These are phyloP conservation scores for Micromys minutus DNA, from an alignment of 2,113 vertebrate species.

Conservation along the genomic window DNA sequence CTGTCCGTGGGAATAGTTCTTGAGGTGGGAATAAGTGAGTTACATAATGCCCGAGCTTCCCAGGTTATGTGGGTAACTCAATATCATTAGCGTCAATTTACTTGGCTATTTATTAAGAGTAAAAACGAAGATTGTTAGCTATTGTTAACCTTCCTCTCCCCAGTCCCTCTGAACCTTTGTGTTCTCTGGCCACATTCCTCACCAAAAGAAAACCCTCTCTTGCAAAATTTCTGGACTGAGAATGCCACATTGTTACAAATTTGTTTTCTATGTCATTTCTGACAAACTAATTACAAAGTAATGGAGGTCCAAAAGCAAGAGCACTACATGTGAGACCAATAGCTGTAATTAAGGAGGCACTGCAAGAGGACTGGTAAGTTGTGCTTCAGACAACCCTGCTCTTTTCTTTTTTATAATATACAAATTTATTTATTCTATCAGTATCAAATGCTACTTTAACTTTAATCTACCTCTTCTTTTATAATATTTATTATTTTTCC, in stretches of 20 bases:
- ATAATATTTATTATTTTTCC: too few relatives aligned
- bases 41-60: constrained; percentile 85
- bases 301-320: constrained; percentile 90
- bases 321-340: constrained; percentile 93
- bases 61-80: constrained; percentile 47
- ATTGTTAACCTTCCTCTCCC: constrained; percentile 55
- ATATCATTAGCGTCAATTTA: constrained; percentile 80
- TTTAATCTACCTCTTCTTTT: too few relatives aligned
- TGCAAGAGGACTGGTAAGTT: constrained; percentile 92
- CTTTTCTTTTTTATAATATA: too few relatives aligned
- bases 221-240: constrained; percentile 76
- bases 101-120: constrained; percentile 81
- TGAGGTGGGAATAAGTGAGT: constrained; percentile 79
- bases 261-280: constrained; percentile 86
- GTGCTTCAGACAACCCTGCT: constrained; percentile 90
- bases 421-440: too few relatives aligned
- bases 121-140: constrained; percentile 74
- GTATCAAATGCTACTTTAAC: too few relatives aligned
- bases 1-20: constrained; percentile 71
- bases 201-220: constrained; percentile 9
- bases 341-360: constrained; percentile 94
- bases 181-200: too few relatives aligned
- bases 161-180: not conserved
- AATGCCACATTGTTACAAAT: constrained; percentile 86
- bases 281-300: constrained; percentile 95